phyloP scores from a whole-genome alignment of 2,797 vertebrate genomes.

The Masticophis lateralis region DNA sequence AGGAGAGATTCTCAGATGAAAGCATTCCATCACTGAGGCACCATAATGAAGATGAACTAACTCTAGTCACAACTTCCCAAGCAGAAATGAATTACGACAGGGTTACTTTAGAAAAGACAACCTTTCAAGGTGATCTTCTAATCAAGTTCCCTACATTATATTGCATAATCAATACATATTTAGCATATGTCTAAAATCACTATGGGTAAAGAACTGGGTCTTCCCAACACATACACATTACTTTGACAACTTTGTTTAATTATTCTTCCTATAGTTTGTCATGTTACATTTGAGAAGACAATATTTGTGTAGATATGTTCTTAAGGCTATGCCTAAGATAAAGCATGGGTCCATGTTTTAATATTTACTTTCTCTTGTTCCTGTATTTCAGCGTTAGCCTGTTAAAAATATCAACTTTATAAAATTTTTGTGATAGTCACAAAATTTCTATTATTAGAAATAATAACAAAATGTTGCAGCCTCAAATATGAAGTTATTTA shows the following conservation, averaged over 20 bases:
- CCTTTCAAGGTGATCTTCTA: background rate
- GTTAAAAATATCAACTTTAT: background rate
- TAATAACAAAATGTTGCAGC: too few species aligned
- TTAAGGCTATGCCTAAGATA: background rate
- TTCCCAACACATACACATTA: background rate
- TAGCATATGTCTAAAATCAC: background rate
- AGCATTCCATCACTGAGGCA: background rate
- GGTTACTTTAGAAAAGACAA: background rate
- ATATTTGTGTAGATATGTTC: background rate
- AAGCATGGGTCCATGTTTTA: slow-evolving; percentile 1
- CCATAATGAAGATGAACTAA: background rate
- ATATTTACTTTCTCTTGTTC: background rate
- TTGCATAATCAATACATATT: background rate
- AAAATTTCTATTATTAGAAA: too few species aligned
- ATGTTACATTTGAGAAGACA: background rate
- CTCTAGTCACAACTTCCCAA: background rate
- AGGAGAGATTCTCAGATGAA: background rate
- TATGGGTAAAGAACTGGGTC: background rate
- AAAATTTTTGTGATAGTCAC: slow-evolving; percentile 15
- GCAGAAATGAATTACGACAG: background rate
- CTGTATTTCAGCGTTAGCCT: background rate
- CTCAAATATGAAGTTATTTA: too few species aligned
- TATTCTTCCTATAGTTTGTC: background rate
- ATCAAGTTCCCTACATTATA: background rate
- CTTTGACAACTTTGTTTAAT: background rate